Percentiles rank a stretch among this genome's conserved stretches.
Evolutionary conservation across 2,113 vertebrate species (phyloP).

Genomic region (Pachyramphus minor): DNA sequence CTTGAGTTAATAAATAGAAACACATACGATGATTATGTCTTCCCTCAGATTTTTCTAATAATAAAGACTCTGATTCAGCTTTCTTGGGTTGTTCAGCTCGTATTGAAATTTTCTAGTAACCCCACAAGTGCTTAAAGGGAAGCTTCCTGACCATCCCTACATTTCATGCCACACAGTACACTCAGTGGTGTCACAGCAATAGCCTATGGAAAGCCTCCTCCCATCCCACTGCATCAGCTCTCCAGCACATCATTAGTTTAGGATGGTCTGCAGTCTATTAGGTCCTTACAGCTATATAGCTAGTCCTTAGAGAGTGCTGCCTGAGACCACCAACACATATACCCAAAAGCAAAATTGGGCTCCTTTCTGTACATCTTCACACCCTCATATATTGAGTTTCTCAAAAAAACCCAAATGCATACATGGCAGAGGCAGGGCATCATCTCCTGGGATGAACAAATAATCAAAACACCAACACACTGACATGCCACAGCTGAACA

Average conservation of each 20-base stretch:
- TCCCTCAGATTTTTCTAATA: not conserved
- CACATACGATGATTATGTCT: accelerated
- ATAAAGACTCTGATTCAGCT: not conserved
- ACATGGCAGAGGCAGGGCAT: not conserved
- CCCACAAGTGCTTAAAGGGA: not conserved
- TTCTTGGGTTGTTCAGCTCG: not conserved
- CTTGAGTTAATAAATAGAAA: not conserved
- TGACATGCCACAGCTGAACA: not conserved
- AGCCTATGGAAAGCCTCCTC: not conserved
- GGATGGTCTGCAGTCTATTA: not conserved
- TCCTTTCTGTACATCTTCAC: not conserved
- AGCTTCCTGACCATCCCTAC: not conserved
- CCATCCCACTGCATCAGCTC: not conserved
- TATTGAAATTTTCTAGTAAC: not conserved
- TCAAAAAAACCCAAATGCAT: not conserved
- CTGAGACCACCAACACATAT: not conserved
- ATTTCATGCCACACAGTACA: not conserved
- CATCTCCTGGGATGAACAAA: not conserved
- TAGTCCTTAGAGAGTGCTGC: not conserved
- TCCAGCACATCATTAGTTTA: not conserved
- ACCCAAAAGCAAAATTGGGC: not conserved
- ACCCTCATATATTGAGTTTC: not conserved
- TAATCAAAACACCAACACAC: not conserved
- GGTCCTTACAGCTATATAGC: not conserved
- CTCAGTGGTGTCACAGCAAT: not conserved